Evolutionary conservation across 2,113 vertebrate genomes (phyloP).

Genomic region (Periophthalmus modestus): DNA sequence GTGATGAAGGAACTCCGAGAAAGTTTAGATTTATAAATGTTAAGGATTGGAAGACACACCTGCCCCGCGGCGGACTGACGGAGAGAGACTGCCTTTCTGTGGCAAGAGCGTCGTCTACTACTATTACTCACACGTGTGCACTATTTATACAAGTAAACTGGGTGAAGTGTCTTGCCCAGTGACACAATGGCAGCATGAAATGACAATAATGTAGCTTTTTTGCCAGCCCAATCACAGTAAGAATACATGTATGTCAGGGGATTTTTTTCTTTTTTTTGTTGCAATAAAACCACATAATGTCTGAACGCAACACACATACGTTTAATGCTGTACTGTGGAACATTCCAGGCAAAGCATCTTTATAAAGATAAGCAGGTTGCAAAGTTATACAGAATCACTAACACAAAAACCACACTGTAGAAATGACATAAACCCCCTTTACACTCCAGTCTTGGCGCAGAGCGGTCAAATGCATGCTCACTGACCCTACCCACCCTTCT

Average conservation of each 20-base stretch:
- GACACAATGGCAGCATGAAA: background rate
- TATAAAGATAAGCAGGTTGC: too few species aligned
- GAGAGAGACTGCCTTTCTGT: too few species aligned
- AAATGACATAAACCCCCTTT: background rate
- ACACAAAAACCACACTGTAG: background rate
- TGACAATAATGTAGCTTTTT: background rate
- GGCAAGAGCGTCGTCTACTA: too few species aligned
- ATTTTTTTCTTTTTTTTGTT: too few species aligned
- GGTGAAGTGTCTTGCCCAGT: background rate
- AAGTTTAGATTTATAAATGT: background rate
- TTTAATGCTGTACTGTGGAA: too few species aligned
- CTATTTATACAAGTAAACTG: background rate
- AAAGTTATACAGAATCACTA: background rate
- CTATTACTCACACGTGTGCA: too few species aligned
- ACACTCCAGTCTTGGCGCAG: background rate
- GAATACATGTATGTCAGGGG: too few species aligned
- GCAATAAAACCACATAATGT: too few species aligned
- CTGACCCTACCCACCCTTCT: conserved; percentile 52
- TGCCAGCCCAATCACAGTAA: too few species aligned
- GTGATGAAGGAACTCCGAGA: too few species aligned
- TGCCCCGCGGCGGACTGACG: background rate
- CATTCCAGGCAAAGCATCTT: too few species aligned
- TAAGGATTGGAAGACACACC: background rate
- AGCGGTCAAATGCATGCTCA: conserved; percentile 39
- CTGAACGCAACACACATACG: too few species aligned